Conservation (phyloP, 2,797 vertebrate species). For the Hydrophis major region DNA sequence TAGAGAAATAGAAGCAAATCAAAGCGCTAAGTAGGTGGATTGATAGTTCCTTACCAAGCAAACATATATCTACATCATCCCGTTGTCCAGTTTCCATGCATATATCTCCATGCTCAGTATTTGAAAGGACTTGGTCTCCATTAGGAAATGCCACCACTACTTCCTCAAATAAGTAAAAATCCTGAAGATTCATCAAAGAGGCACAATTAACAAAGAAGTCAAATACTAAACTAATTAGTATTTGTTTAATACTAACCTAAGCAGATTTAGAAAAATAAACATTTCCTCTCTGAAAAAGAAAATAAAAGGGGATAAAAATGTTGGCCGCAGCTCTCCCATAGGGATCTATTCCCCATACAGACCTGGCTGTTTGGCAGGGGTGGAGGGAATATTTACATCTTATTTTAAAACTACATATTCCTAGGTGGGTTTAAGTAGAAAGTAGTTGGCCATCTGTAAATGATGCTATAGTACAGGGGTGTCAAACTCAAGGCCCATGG, state of each 20-base stretch:
- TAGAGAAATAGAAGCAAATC: neutral
- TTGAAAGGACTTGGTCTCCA: conserved; percentile 12
- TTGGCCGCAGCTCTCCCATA: neutral
- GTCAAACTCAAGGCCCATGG: no score
- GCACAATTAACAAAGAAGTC: neutral
- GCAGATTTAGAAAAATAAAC: neutral
- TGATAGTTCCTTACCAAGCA: conserved; percentile 7
- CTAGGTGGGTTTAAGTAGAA: neutral
- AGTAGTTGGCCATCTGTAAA: neutral
- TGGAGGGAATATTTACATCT: neutral
- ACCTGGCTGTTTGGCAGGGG: neutral
- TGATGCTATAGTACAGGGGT: neutral
- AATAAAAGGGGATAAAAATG: neutral
- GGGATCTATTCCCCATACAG: neutral
- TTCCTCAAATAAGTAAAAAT: conserved; percentile 26
- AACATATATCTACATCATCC: conserved; percentile 20
- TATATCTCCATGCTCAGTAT: conserved; percentile 8
- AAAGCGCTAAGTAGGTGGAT: neutral
- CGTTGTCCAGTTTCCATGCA: conserved; percentile 8
- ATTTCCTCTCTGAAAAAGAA: neutral
- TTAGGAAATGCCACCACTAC: conserved; percentile 23
- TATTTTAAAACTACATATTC: neutral
- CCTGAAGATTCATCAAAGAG: conserved; percentile 7
- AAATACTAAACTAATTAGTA: no score
- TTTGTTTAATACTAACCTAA: neutral